Evolutionary conservation across 2,797 vertebrate species (phyloP).

Genomic region (Leucoraja ocellata): DNA sequence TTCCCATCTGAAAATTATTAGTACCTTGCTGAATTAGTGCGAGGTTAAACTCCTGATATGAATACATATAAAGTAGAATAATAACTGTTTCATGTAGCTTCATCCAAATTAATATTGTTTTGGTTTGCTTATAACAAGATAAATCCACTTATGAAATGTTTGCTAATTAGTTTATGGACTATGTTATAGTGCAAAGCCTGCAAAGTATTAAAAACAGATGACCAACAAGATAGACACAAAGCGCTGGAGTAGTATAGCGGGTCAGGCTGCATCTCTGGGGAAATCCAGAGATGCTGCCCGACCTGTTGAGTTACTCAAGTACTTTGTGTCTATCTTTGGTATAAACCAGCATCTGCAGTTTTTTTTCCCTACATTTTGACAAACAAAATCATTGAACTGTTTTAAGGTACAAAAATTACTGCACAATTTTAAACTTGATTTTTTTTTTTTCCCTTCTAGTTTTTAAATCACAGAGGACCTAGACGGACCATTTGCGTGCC

Average conservation of each 20-base stretch:
- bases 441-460: neutral
- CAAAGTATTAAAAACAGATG: neutral
- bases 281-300: too few species aligned
- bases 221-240: too few species aligned
- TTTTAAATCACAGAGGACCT: neutral
- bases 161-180: conserved; percentile 16
- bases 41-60: neutral
- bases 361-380: too few species aligned
- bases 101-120: neutral
- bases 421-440: neutral
- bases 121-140: neutral
- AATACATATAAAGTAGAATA: neutral
- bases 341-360: too few species aligned
- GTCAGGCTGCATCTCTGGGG: too few species aligned
- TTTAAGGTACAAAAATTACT: neutral
- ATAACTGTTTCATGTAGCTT: neutral
- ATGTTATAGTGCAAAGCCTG: neutral
- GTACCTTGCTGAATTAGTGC: neutral
- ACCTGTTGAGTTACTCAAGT: too few species aligned
- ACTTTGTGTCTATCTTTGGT: too few species aligned
- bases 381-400: too few species aligned
- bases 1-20: neutral
- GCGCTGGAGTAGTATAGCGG: too few species aligned
- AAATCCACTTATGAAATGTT: neutral
- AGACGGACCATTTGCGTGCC: neutral